Conservation (phyloP, 2,888 invertebrate species). For the Papilio gigon region DNA sequence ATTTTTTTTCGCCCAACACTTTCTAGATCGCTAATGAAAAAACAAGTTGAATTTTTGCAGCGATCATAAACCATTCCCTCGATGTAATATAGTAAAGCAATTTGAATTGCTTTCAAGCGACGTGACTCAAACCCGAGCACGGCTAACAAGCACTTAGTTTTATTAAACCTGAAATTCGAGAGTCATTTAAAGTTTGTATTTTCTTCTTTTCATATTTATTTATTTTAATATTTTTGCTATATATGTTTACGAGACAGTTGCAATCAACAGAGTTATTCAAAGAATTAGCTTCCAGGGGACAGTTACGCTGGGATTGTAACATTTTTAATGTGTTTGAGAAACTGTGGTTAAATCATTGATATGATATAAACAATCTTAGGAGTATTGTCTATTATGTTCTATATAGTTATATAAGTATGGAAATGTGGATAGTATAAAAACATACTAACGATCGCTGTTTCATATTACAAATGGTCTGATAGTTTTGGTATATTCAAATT, state of each 20-base stretch:
- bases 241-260: slow-evolving; percentile 9
- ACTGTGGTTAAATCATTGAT: background rate
- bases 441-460: too few species aligned
- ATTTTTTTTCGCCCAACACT: background rate
- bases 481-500: too few species aligned
- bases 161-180: slow-evolving; percentile 47
- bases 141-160: slow-evolving; percentile 45
- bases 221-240: slow-evolving; percentile 18
- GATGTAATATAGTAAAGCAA: slow-evolving; percentile 48
- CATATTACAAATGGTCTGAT: too few species aligned
- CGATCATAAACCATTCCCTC: slow-evolving; percentile 61
- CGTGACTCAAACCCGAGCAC: slow-evolving; percentile 48
- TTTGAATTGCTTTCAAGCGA: slow-evolving; percentile 60
- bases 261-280: background rate
- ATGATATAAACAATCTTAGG: too few species aligned
- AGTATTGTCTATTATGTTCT: too few species aligned
- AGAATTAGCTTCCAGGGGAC: background rate
- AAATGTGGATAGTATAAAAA: too few species aligned
- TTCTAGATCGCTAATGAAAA: slow-evolving; percentile 52
- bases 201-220: slow-evolving; percentile 30
- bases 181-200: slow-evolving; percentile 32
- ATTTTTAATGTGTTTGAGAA: background rate
- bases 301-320: background rate
- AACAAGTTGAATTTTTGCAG: slow-evolving; percentile 49
- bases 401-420: too few species aligned